Conservation (phyloP, 2,888 invertebrate species). For the Pemphredon lugubris region DNA sequence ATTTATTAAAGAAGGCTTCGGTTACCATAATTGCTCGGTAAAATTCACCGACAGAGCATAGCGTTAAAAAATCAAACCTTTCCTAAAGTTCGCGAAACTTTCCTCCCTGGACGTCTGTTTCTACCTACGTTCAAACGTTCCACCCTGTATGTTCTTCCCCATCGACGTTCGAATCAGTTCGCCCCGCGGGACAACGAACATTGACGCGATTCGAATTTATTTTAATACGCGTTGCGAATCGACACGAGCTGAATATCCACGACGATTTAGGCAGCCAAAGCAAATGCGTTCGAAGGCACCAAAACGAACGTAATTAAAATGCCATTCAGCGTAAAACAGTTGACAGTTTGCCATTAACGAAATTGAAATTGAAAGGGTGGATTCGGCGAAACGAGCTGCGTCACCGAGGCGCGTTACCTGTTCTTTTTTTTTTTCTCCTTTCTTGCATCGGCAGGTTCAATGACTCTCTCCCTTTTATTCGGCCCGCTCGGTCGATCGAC, state of each 20-base stretch:
- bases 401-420: too few species aligned
- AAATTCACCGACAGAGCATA: neutral
- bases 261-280: constrained; percentile 7
- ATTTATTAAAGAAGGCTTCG: too few species aligned
- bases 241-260: neutral
- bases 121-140: too few species aligned
- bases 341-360: constrained; percentile 15
- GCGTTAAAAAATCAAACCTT: neutral
- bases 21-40: too few species aligned
- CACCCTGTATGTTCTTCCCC: neutral
- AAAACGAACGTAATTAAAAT: constrained; percentile 21
- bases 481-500: constrained; percentile 1
- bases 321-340: constrained; percentile 3
- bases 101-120: too few species aligned
- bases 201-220: neutral
- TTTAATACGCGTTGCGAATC: neutral
- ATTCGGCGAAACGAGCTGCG: neutral
- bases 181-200: neutral
- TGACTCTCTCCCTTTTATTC: neutral
- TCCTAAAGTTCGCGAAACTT: too few species aligned
- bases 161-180: neutral
- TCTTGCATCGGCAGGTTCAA: constrained; percentile 7
- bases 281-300: neutral
- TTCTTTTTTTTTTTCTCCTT: too few species aligned
- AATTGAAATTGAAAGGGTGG: constrained; percentile 19